Percentiles rank a stretch among this genome's conserved stretches.
Conservation (phyloP, 2,797 vertebrate species). For the Setipinna tenuifilis region DNA sequence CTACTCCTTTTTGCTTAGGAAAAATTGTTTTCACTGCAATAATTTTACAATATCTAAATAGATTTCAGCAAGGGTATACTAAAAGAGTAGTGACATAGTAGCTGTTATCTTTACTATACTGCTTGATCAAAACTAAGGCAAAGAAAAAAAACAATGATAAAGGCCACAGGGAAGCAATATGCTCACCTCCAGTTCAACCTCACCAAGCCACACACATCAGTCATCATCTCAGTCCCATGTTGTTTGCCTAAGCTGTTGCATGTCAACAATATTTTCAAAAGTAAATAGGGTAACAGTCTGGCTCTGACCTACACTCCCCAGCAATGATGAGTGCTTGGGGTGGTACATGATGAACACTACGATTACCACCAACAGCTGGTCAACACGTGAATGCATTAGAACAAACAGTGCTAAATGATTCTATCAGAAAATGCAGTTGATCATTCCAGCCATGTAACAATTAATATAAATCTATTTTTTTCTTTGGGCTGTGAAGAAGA, state of each 20-base stretch:
- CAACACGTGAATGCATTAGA: neutral
- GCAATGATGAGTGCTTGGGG: constrained; percentile 34
- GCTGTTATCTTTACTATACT: neutral
- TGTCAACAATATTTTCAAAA: constrained; percentile 43
- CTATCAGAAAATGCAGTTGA: neutral
- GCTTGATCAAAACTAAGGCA: neutral
- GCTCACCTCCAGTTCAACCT: constrained; percentile 30
- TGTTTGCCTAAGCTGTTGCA: constrained; percentile 36
- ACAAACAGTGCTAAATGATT: neutral
- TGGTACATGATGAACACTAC: constrained; percentile 1
- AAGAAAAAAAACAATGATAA: neutral
- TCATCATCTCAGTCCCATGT: constrained; percentile 27
- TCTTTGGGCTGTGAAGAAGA: neutral
- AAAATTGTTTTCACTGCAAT: neutral
- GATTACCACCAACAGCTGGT: constrained; percentile 19
- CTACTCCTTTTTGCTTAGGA: neutral
- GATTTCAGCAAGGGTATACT: neutral
- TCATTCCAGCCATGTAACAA: neutral
- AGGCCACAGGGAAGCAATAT: constrained; percentile 16
- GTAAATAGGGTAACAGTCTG: constrained; percentile 45
- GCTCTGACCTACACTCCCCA: constrained; percentile 39
- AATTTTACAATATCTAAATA: neutral
- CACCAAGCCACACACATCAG: constrained; percentile 25
- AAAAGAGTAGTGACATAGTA: neutral
- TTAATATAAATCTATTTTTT: neutral